These are phyloP conservation scores for Glaucopsyche alexis DNA, from an alignment of 2,888 invertebrate species.

Conservation along the genomic window DNA sequence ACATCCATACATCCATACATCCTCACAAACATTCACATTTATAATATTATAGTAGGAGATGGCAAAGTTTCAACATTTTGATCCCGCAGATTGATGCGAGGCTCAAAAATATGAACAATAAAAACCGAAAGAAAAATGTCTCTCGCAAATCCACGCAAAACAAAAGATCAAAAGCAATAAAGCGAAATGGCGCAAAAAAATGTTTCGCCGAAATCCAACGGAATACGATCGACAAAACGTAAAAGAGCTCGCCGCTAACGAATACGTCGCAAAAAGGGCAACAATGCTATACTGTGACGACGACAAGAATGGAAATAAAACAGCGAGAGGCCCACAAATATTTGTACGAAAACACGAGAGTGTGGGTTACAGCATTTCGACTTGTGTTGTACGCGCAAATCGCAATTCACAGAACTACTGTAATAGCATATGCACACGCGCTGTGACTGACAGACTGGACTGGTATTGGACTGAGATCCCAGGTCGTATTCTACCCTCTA, in stretches of 20 bases:
- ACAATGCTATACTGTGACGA: slow-evolving; percentile 54
- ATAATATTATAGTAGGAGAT: too few species aligned
- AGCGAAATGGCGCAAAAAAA: slow-evolving; percentile 40
- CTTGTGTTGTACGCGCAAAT: background rate
- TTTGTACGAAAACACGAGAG: slow-evolving; percentile 52
- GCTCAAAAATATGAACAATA: slow-evolving; percentile 6
- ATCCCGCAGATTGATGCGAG: background rate
- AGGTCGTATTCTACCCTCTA: too few species aligned
- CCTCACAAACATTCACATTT: too few species aligned
- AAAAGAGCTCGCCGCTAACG: slow-evolving; percentile 49
- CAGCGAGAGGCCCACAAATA: slow-evolving; percentile 49
- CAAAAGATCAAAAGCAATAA: slow-evolving; percentile 34
- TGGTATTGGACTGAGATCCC: too few species aligned
- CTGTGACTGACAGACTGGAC: too few species aligned
- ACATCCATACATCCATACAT: too few species aligned
- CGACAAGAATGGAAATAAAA: slow-evolving; percentile 60
- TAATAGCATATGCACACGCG: too few species aligned
- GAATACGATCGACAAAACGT: slow-evolving; percentile 45
- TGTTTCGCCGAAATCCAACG: slow-evolving; percentile 41
- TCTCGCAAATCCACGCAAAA: slow-evolving; percentile 30
- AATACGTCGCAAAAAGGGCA: slow-evolving; percentile 55
- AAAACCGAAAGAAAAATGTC: slow-evolving; percentile 18
- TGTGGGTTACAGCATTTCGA: slow-evolving; percentile 13
- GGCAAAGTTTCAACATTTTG: background rate
- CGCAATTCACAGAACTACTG: background rate